These are phyloP conservation scores for Chesias legatella DNA, from an alignment of 2,888 invertebrate species.

Conservation along the genomic window DNA sequence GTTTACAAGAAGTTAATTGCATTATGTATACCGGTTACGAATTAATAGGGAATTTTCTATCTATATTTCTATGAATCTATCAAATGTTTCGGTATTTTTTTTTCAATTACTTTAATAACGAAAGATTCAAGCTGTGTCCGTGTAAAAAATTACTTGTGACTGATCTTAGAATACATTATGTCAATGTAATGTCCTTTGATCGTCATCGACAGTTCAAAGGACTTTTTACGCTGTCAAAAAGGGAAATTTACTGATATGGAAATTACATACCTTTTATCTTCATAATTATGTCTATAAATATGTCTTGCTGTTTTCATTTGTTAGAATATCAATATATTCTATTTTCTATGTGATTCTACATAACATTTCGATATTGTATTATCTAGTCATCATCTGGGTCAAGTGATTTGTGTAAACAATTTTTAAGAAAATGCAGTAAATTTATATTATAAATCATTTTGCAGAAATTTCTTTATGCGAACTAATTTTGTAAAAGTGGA, in stretches of 20 bases:
- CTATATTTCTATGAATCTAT: too few species aligned
- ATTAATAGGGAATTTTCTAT: slow-evolving; percentile 4
- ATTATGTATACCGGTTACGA: slow-evolving; percentile 21
- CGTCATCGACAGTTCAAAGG: slow-evolving; percentile 36
- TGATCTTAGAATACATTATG: slow-evolving; percentile 44
- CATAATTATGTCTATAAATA: too few species aligned
- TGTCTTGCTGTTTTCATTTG: neutral
- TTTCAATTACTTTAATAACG: too few species aligned
- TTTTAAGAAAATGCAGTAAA: slow-evolving; percentile 8
- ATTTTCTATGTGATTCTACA: too few species aligned
- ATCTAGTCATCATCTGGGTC: too few species aligned
- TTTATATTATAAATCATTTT: slow-evolving; percentile 10
- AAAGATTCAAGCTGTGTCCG: slow-evolving; percentile 33
- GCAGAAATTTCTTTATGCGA: too few species aligned
- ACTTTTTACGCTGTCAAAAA: slow-evolving; percentile 22
- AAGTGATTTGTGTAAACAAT: too few species aligned
- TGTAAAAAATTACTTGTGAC: too few species aligned
- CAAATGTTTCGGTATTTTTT: too few species aligned
- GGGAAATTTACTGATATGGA: slow-evolving; percentile 15
- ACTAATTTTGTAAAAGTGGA: too few species aligned
- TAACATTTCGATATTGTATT: too few species aligned
- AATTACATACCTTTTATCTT: neutral
- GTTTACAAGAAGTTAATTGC: slow-evolving; percentile 40
- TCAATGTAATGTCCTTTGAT: slow-evolving; percentile 42
- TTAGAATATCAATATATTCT: too few species aligned